Percentiles rank a stretch among this genome's conserved stretches.
Conservation (phyloP, 2,113 vertebrate species). For the Charina bottae region DNA sequence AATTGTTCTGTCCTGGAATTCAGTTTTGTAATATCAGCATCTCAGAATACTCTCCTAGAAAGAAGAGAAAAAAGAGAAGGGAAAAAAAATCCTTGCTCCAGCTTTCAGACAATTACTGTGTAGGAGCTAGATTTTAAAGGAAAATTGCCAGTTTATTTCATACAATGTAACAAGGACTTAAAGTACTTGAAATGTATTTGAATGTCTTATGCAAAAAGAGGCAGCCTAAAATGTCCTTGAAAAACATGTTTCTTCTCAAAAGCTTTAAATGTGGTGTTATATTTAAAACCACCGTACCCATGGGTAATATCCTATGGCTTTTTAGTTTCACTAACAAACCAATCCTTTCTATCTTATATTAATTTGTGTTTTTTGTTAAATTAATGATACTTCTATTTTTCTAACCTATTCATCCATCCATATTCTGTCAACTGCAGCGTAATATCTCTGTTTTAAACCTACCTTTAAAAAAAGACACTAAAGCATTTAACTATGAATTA, state of each 20-base stretch:
- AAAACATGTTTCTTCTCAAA: conserved; percentile 51
- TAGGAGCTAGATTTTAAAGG: conserved; percentile 54
- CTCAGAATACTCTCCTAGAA: conserved; percentile 38
- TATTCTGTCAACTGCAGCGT: conserved; percentile 1
- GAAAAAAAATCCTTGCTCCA: conserved; percentile 26
- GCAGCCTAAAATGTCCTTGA: conserved; percentile 55
- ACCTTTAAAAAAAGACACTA: conserved; percentile 3
- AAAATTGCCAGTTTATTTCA: conserved; percentile 48
- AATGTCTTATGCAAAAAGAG: conserved; percentile 52
- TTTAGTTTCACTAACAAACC: conserved; percentile 17
- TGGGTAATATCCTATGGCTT: background rate
- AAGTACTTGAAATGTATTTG: conserved; percentile 58
- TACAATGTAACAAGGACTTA: conserved; percentile 55
- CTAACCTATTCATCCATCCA: background rate
- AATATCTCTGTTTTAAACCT: conserved; percentile 48
- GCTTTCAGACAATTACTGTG: conserved; percentile 64
- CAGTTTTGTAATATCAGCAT: conserved; percentile 52
- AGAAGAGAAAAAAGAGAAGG: conserved; percentile 18
- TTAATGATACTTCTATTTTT: conserved; percentile 40
- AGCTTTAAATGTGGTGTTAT: conserved; percentile 23
- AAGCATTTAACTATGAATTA: conserved; percentile 42
- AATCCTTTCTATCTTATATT: rapidly evolving
- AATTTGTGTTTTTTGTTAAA: conserved; percentile 6
- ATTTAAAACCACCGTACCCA: background rate
- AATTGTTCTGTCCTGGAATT: conserved; percentile 26